Conservation (phyloP, 2,888 invertebrate genomes). For the Exephanes ischioxanthus region DNA sequence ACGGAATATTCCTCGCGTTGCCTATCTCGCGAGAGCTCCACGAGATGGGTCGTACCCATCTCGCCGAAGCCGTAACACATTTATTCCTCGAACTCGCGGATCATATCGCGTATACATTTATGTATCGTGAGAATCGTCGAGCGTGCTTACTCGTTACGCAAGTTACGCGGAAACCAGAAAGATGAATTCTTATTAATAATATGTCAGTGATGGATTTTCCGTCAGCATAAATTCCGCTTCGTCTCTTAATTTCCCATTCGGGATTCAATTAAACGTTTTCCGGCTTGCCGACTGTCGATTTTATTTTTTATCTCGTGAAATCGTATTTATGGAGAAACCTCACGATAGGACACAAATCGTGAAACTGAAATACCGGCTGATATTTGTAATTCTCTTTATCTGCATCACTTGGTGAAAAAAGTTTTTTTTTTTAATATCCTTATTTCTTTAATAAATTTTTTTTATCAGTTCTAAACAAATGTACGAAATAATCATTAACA, state of each 20-base stretch:
- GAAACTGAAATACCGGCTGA: too few relatives aligned
- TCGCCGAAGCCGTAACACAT: background rate
- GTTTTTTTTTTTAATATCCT: background rate
- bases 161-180: background rate
- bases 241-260: background rate
- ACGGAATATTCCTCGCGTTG: constrained; percentile 5
- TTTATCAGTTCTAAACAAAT: background rate
- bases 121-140: background rate
- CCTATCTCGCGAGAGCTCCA: constrained; percentile 7
- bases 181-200: background rate
- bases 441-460: background rate
- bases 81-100: constrained; percentile 18
- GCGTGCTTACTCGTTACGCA: background rate
- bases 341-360: too few relatives aligned
- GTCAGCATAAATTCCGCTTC: background rate
- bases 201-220: background rate
- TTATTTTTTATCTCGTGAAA: too few relatives aligned
- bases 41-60: background rate
- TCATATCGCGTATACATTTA: constrained; percentile 24
- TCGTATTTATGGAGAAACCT: too few relatives aligned
- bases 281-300: too few relatives aligned
- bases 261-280: background rate
- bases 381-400: background rate
- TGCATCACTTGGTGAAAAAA: background rate
- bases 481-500: background rate